Conservation (phyloP, 2,888 invertebrate genomes). For the Mythimna pallens region DNA sequence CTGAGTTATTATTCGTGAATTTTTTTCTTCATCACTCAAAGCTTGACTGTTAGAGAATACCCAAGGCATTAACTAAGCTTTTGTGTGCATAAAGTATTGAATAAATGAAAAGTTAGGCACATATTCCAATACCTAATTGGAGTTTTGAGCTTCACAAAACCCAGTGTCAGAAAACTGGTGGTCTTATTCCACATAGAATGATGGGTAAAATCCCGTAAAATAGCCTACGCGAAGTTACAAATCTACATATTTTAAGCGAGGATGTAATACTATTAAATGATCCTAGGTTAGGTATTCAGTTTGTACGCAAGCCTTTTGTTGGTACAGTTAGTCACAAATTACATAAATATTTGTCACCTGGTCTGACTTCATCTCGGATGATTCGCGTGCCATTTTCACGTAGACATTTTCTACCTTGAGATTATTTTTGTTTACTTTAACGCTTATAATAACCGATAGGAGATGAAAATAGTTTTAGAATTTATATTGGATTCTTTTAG, state of each 20-base stretch:
- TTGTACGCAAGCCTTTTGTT: slow-evolving; percentile 49
- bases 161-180: background rate
- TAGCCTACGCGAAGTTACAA: slow-evolving; percentile 8
- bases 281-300: slow-evolving; percentile 42
- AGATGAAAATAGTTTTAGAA: too few species aligned
- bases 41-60: too few species aligned
- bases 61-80: too few species aligned
- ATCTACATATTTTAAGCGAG: slow-evolving; percentile 26
- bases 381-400: slow-evolving; percentile 61
- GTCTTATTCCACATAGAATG: background rate
- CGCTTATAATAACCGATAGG: background rate
- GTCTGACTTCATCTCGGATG: slow-evolving; percentile 72
- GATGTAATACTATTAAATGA: slow-evolving; percentile 30
- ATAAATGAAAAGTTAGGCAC: too few species aligned
- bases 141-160: background rate
- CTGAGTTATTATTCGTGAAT: too few species aligned
- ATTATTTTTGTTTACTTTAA: background rate
- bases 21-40: too few species aligned
- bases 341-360: slow-evolving; percentile 77
- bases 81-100: too few species aligned
- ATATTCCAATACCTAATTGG: too few species aligned
- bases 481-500: too few species aligned
- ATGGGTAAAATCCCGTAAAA: slow-evolving; percentile 1
- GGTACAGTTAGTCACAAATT: slow-evolving; percentile 72
- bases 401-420: slow-evolving; percentile 21